These are phyloP conservation scores for Styela clava DNA, from an alignment of 23 tunicate species.

Conservation along the genomic window DNA sequence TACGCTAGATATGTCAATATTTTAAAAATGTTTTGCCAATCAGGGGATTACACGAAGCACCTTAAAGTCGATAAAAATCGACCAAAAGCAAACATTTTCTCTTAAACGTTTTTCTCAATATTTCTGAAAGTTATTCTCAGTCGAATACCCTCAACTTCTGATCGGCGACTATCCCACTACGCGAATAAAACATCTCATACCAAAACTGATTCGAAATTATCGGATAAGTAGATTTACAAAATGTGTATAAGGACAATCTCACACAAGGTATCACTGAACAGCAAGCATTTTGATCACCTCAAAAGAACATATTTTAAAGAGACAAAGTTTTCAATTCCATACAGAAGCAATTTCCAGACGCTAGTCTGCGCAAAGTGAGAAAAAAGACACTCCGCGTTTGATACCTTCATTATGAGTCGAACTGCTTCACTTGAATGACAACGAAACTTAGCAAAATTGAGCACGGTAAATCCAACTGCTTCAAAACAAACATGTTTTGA, in stretches of 20 bases:
- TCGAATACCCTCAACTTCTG: conserved; percentile 33
- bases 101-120: background rate
- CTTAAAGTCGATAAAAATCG: background rate
- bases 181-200: background rate
- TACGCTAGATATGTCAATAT: background rate
- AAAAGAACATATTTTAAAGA: no score
- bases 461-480: no score
- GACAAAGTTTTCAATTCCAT: background rate
- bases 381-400: no score
- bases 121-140: conserved; percentile 6
- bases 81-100: background rate
- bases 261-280: conserved; percentile 40
- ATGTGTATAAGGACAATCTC: background rate
- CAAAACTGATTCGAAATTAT: background rate
- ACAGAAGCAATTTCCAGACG: background rate
- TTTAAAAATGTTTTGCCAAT: background rate
- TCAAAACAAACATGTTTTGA: no score
- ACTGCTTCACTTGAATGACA: no score
- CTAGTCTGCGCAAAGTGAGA: background rate
- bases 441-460: no score
- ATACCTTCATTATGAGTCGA: no score
- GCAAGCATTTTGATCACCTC: background rate
- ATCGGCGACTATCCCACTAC: conserved; percentile 44
- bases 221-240: background rate
- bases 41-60: background rate